phyloP scores from a whole-genome alignment of 2,888 invertebrate genomes.

The Chrysomela aeneicollis region DNA sequence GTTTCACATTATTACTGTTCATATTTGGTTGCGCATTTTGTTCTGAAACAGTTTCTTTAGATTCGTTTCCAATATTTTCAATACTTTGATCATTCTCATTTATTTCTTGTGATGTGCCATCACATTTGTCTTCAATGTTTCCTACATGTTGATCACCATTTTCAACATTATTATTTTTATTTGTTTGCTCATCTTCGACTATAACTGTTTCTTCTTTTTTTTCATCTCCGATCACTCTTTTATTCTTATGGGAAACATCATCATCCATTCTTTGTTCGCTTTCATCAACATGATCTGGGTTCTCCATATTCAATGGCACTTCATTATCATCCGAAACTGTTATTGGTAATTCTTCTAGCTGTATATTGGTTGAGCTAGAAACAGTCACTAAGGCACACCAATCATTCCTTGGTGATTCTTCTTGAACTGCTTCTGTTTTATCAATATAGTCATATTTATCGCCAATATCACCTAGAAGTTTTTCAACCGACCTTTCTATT shows the following conservation, averaged over 20 bases:
- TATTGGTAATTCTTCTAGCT: background rate
- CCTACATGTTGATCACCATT: background rate
- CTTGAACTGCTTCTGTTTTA: conserved; percentile 19
- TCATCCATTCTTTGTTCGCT: background rate
- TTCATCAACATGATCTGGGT: background rate
- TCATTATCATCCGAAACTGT: background rate
- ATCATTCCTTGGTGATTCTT: conserved; percentile 24
- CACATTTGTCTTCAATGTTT: background rate
- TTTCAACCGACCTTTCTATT: conserved; percentile 49
- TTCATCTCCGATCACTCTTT: too few species aligned
- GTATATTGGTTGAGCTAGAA: conserved; percentile 45
- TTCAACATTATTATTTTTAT: too few species aligned
- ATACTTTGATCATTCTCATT: too few species aligned
- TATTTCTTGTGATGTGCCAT: too few species aligned
- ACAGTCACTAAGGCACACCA: conserved; percentile 53
- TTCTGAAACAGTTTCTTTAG: background rate
- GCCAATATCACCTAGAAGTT: conserved; percentile 44
- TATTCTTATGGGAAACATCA: too few species aligned
- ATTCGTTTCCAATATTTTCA: too few species aligned
- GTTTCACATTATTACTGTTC: background rate
- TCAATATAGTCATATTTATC: conserved; percentile 33
- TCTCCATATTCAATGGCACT: background rate
- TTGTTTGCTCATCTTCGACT: too few species aligned
- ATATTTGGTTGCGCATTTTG: background rate
- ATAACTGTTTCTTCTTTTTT: too few species aligned